Conservation (phyloP, 2,888 invertebrate genomes). For the Bellardia pandia region DNA sequence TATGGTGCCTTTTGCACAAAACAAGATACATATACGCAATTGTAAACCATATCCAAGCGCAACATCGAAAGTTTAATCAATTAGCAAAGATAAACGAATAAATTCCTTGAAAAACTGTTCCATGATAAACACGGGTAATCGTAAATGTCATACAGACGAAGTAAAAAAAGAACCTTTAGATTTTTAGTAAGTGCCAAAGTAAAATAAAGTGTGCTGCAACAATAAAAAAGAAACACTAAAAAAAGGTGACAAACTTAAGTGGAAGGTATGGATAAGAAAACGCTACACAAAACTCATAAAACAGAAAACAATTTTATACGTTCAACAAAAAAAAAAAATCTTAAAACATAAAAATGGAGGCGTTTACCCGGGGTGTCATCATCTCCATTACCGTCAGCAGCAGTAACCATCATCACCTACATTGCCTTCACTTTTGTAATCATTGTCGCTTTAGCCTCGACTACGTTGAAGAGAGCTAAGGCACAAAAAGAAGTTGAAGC, state of each 20-base stretch:
- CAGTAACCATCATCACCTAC: conserved; percentile 4
- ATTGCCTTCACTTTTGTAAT: conserved; percentile 31
- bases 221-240: conserved; percentile 14
- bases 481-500: conserved; percentile 13
- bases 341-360: conserved; percentile 45
- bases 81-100: background rate
- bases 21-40: too few relatives aligned
- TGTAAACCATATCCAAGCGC: too few relatives aligned
- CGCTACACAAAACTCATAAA: conserved; percentile 35
- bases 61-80: too few relatives aligned
- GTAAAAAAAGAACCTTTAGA: conserved; percentile 43
- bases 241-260: conserved; percentile 35
- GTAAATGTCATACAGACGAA: conserved; percentile 30
- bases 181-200: conserved; percentile 59
- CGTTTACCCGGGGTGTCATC: conserved; percentile 55
- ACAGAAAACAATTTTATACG: conserved; percentile 30
- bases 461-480: conserved; percentile 26
- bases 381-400: conserved; percentile 36
- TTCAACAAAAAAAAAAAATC: conserved; percentile 26
- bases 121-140: conserved; percentile 23
- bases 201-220: conserved; percentile 50
- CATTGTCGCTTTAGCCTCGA: conserved; percentile 35
- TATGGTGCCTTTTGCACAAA: too few relatives aligned
- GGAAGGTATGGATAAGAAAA: conserved; percentile 50
- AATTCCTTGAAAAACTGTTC: conserved; percentile 6